phyloP scores from a whole-genome alignment of 2,888 invertebrate species.

The Adineta ricciae region DNA sequence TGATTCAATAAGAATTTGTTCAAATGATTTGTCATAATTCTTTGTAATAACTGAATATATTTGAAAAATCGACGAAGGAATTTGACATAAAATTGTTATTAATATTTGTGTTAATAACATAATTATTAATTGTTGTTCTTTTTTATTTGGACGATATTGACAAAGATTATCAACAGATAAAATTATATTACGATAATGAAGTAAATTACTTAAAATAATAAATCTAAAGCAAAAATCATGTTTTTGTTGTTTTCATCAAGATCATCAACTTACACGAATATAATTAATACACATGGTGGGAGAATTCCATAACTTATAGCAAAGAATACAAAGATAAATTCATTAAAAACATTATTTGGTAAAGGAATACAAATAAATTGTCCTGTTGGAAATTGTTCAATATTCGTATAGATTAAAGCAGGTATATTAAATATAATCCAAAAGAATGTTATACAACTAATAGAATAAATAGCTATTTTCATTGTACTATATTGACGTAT shows the following conservation, averaged over 20 bases:
- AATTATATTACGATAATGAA: background rate
- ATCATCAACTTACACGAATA: background rate
- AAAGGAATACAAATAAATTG: background rate
- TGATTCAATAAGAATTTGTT: background rate
- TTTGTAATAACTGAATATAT: background rate
- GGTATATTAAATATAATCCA: background rate
- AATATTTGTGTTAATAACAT: background rate
- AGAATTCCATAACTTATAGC: background rate
- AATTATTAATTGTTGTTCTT: background rate
- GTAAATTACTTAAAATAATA: background rate
- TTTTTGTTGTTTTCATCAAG: too few species aligned
- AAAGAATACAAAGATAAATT: background rate
- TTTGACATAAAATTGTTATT: background rate
- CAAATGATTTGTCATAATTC: background rate
- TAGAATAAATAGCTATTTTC: background rate
- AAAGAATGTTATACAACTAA: background rate
- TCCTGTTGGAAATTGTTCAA: background rate
- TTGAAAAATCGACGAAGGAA: background rate
- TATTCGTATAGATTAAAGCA: background rate
- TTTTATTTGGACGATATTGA: background rate
- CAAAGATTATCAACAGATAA: background rate
- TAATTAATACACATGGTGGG: background rate
- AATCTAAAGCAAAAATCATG: background rate
- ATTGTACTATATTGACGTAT: background rate
- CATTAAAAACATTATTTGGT: background rate